These are phyloP conservation scores for Percopsis transmontana DNA, from an alignment of 2,113 vertebrate genomes.

Conservation along the genomic window DNA sequence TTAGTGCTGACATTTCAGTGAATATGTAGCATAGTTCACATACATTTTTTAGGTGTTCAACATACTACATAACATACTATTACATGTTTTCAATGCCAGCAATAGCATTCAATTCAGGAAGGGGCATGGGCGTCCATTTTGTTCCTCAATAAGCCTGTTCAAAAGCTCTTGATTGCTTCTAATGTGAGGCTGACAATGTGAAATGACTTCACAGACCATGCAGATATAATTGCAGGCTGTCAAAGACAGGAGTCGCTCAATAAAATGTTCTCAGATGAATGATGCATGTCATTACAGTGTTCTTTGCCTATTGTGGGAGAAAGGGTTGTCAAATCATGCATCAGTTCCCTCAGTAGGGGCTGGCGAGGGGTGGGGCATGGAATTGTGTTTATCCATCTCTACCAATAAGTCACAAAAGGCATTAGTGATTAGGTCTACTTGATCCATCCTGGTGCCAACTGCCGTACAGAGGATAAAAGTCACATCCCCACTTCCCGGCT, in stretches of 20 bases:
- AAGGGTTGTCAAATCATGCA: constrained; percentile 50
- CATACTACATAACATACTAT: no score
- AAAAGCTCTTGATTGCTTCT: constrained; percentile 51
- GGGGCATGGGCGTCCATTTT: constrained; percentile 45
- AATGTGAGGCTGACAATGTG: constrained; percentile 29
- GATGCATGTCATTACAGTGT: constrained; percentile 58
- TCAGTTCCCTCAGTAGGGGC: constrained; percentile 34
- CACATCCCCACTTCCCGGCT: no score
- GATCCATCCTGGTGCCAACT: no score
- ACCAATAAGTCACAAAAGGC: no score
- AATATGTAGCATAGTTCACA: no score
- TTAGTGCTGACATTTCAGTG: no score
- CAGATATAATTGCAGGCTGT: constrained; percentile 70
- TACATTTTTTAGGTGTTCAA: no score
- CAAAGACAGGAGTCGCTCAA: constrained; percentile 50
- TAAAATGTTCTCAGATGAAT: constrained; percentile 60
- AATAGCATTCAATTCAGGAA: background rate
- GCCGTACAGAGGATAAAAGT: no score
- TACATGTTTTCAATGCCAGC: background rate
- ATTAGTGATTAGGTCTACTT: no score
- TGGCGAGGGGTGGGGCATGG: no score
- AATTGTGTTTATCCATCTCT: no score
- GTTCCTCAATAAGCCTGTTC: constrained; percentile 39
- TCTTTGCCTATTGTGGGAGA: constrained; percentile 52
- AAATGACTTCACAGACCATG: constrained; percentile 43